phyloP scores from a whole-genome alignment of 2,113 vertebrate genomes.

The Catharus fuscescens region DNA sequence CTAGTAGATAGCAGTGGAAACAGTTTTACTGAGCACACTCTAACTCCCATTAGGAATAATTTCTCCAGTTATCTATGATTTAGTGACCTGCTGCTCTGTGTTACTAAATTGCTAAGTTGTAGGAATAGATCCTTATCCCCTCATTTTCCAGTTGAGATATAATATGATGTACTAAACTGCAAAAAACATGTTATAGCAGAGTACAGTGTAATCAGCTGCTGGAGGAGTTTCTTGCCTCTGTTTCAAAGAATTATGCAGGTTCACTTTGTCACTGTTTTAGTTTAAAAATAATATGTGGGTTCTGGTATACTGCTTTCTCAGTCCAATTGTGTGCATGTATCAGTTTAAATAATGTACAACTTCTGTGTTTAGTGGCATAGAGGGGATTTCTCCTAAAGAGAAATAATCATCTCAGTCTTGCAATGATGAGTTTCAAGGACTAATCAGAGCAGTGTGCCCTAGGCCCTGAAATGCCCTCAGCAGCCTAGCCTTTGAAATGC shows the following conservation, averaged over 20 bases:
- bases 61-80: neutral
- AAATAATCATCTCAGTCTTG: neutral
- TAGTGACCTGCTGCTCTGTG: neutral
- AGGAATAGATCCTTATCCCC: conserved; percentile 36
- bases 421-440: neutral
- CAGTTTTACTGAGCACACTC: neutral
- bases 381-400: neutral
- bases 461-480: neutral
- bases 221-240: neutral
- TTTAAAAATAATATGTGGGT: neutral
- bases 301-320: conserved; percentile 6
- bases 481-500: neutral
- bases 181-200: conserved; percentile 22
- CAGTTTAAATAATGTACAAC: neutral
- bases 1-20: neutral
- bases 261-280: neutral
- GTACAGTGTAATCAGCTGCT: conserved; percentile 18
- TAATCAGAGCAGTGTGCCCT: neutral
- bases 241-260: neutral
- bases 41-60: neutral
- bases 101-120: conserved; percentile 44
- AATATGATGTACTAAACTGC: conserved; percentile 31
- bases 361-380: neutral
- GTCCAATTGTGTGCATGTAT: neutral
- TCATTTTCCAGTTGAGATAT: conserved; percentile 41